A percentile compares a stretch with the other conserved stretches of the same genome.
Evolutionary conservation across 2,888 invertebrate species (phyloP).

Genomic region (Molanna angustata): DNA sequence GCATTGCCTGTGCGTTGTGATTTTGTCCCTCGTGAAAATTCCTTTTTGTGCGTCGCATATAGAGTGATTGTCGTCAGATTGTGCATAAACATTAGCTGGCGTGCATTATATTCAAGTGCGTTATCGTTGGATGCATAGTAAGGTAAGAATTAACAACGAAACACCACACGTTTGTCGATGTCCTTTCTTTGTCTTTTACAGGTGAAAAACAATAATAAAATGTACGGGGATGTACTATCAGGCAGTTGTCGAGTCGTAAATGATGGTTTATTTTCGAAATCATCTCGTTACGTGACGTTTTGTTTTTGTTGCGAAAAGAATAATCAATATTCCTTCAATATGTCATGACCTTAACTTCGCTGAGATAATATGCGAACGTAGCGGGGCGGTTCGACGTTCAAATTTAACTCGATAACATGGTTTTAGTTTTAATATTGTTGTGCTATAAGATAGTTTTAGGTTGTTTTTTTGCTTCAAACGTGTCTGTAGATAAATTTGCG

Average conservation of each 20-base stretch:
- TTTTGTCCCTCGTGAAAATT: constrained; percentile 12
- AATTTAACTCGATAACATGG: no score
- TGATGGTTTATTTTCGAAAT: no score
- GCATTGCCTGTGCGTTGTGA: constrained; percentile 21
- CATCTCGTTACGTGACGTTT: constrained; percentile 1
- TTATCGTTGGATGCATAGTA: constrained; percentile 20
- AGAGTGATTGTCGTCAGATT: constrained; percentile 20
- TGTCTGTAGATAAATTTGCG: constrained; percentile 7
- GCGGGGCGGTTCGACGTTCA: constrained; percentile 6
- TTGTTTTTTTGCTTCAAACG: neutral
- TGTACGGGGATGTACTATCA: no score
- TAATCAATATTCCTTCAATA: constrained; percentile 25
- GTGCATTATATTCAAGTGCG: constrained; percentile 5
- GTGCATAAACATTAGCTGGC: constrained; percentile 12
- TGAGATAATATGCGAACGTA: constrained; percentile 17
- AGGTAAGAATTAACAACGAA: constrained; percentile 17
- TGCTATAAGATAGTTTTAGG: no score
- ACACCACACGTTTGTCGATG: neutral
- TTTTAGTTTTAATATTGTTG: no score
- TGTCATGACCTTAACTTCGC: constrained; percentile 21
- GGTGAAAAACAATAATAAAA: constrained; percentile 9
- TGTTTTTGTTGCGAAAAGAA: constrained; percentile 12
- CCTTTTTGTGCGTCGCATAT: constrained; percentile 19
- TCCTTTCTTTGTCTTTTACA: constrained; percentile 6
- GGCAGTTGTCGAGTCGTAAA: no score